Conservation (phyloP, 2,113 vertebrate species). For the Pogona vitticeps region DNA sequence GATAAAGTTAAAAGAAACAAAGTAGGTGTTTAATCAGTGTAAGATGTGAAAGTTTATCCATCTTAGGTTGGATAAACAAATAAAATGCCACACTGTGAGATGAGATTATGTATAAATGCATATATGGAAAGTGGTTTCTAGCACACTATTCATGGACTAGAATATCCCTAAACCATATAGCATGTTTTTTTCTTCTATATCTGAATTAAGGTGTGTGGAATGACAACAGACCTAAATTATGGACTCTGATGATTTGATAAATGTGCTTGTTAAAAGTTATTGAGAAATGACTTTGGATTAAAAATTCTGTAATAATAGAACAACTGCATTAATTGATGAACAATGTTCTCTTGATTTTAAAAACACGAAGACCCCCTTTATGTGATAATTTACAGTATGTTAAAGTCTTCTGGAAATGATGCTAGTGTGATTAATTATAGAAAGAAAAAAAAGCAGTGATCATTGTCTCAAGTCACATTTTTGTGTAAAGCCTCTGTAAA, state of each 20-base stretch:
- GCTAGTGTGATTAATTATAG: background rate
- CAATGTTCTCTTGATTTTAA: background rate
- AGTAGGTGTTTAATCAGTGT: background rate
- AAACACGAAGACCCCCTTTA: background rate
- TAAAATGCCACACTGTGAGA: background rate
- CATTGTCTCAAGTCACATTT: background rate
- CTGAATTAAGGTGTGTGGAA: background rate
- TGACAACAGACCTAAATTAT: background rate
- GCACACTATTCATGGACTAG: background rate
- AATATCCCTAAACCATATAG: background rate
- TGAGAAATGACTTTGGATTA: slow-evolving; percentile 13
- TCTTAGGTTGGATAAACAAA: background rate
- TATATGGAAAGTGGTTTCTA: background rate
- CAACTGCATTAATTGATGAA: background rate
- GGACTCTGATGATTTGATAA: background rate
- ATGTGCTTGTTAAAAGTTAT: background rate
- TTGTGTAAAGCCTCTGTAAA: background rate
- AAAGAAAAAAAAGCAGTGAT: background rate
- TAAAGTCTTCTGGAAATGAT: background rate
- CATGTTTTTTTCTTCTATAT: background rate
- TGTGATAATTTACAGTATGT: background rate
- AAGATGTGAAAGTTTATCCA: background rate
- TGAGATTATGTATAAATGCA: background rate
- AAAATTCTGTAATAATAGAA: background rate
- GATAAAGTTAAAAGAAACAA: background rate